Conservation (phyloP, 2,888 invertebrate genomes). For the Ferdinandea cuprea region DNA sequence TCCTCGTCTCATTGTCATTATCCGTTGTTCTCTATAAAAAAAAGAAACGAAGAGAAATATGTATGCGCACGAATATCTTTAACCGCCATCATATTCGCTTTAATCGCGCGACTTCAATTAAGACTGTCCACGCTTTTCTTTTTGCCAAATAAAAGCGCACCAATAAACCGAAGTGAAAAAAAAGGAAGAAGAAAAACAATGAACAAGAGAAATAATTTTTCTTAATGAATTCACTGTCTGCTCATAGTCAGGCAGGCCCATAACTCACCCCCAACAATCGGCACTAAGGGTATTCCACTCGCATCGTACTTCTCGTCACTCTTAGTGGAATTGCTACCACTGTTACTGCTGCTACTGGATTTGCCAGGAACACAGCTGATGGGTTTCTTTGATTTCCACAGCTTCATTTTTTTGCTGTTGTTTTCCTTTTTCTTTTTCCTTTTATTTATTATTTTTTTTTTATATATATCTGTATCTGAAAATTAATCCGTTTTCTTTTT, state of each 20-base stretch:
- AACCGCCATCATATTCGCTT: slow-evolving; percentile 40
- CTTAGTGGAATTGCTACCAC: slow-evolving; percentile 77
- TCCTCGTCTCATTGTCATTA: slow-evolving; percentile 45
- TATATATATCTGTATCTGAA: slow-evolving; percentile 20
- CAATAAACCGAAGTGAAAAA: slow-evolving; percentile 6
- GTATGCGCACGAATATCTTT: slow-evolving; percentile 10
- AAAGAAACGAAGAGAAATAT: too few relatives aligned
- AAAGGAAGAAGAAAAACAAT: slow-evolving; percentile 39
- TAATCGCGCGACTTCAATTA: slow-evolving; percentile 64
- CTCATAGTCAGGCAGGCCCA: slow-evolving; percentile 1
- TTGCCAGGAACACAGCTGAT: slow-evolving; percentile 83
- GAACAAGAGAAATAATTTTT: slow-evolving; percentile 47
- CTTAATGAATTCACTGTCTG: slow-evolving; percentile 49
- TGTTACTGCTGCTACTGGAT: slow-evolving; percentile 75
- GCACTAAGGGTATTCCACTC: slow-evolving; percentile 80
- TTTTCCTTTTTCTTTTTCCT: slow-evolving; percentile 11
- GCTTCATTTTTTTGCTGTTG: slow-evolving; percentile 80
- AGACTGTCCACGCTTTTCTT: slow-evolving; percentile 49
- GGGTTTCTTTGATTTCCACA: slow-evolving; percentile 83
- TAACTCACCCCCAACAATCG: slow-evolving; percentile 81
- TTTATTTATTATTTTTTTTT: slow-evolving; percentile 16
- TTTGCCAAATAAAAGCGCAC: slow-evolving; percentile 19
- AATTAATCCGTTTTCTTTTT: slow-evolving; percentile 54
- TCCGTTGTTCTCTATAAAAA: slow-evolving; percentile 18
- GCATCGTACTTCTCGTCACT: slow-evolving; percentile 78